phyloP scores from a whole-genome alignment of 2,888 invertebrate species.

The Scaptomyza flava region DNA sequence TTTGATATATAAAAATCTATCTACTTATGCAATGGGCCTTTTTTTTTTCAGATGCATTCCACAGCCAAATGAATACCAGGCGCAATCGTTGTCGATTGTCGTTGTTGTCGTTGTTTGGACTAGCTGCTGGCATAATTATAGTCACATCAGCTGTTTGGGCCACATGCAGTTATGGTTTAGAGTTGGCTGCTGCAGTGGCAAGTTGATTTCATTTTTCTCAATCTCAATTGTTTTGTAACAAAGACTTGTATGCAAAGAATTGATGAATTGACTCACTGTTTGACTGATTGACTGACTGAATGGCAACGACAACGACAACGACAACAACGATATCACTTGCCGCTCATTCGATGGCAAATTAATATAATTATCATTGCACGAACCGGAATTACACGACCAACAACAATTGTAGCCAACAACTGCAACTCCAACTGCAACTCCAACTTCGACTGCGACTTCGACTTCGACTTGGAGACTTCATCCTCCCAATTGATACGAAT shows the following conservation, averaged over 20 bases:
- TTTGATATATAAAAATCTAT: constrained; percentile 22
- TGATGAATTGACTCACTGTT: constrained; percentile 31
- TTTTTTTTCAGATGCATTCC: constrained; percentile 51
- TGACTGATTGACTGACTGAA: constrained; percentile 26
- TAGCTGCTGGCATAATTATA: constrained; percentile 67
- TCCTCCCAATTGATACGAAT: constrained; percentile 45
- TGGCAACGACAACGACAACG: constrained; percentile 8
- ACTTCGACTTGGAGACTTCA: constrained; percentile 12
- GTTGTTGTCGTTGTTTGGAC: constrained; percentile 11
- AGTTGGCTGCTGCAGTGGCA: constrained; percentile 19
- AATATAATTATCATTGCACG: constrained; percentile 81
- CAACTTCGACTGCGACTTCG: neutral
- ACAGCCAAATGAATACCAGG: constrained; percentile 44
- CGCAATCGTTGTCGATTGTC: constrained; percentile 39
- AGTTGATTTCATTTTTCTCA: constrained; percentile 68
- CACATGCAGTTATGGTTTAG: constrained; percentile 42
- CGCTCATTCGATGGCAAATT: constrained; percentile 77
- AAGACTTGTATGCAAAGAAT: constrained; percentile 47
- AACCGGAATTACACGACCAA: constrained; percentile 76
- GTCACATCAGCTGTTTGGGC: constrained; percentile 76
- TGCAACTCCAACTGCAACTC: constrained; percentile 5
- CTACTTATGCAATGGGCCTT: constrained; percentile 47
- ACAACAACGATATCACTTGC: constrained; percentile 61
- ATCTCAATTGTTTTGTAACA: constrained; percentile 77
- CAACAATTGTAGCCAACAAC: constrained; percentile 59